Evolutionary conservation across 2,797 vertebrate species (phyloP).

Genomic region (Crenuchus spilurus): DNA sequence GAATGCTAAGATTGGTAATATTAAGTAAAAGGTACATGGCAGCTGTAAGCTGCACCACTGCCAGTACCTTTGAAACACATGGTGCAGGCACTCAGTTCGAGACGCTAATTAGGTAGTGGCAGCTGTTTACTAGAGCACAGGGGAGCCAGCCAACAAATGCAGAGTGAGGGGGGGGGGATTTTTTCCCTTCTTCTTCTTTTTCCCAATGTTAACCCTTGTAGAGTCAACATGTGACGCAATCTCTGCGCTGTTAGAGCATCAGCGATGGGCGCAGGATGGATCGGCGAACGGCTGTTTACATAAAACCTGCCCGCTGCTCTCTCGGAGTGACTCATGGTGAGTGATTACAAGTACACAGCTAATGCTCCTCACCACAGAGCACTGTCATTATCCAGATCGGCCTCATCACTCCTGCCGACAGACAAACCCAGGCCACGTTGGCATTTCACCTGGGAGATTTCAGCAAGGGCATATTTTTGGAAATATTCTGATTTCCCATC

Average conservation of each 20-base stretch:
- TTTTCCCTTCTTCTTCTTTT: not conserved
- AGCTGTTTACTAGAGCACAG: conserved; percentile 35
- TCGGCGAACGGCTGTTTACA: not conserved
- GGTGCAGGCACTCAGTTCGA: conserved; percentile 11
- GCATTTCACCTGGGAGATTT: not conserved
- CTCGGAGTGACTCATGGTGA: conserved; percentile 32
- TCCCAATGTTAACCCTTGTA: conserved; percentile 5
- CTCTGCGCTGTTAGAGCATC: not conserved
- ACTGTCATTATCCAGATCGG: conserved; percentile 11
- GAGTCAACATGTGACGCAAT: not conserved
- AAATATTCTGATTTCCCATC: too few relatives aligned
- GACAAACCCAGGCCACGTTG: not conserved
- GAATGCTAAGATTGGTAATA: not conserved
- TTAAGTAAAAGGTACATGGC: conserved; percentile 2
- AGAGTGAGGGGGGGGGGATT: not conserved
- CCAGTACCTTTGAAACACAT: conserved; percentile 27
- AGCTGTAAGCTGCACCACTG: not conserved
- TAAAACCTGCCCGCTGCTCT: conserved; percentile 24
- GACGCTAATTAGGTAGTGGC: conserved; percentile 27
- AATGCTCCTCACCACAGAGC: conserved; percentile 1
- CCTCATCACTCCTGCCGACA: not conserved
- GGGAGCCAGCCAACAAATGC: not conserved
- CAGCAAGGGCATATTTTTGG: too few relatives aligned
- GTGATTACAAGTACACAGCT: conserved; percentile 16
- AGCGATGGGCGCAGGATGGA: not conserved